Evolutionary conservation across 1,140 invertebrate species (phyloP).

Genomic region (Caerostris darwini): DNA sequence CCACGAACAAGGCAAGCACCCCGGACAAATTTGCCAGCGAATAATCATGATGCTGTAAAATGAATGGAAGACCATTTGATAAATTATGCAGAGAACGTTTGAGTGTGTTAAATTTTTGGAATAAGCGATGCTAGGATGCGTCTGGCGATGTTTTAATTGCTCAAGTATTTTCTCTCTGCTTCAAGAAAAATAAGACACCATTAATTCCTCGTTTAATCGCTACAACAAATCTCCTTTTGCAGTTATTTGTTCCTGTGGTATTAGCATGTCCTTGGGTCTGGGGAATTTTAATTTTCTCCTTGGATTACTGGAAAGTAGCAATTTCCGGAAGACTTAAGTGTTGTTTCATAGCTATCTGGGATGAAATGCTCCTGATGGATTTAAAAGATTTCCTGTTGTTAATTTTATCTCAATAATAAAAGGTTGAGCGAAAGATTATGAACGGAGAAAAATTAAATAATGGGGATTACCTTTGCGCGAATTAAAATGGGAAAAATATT

Average conservation of each 20-base stretch:
- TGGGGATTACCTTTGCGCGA: too few relatives aligned
- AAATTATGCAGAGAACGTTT: conserved; percentile 13
- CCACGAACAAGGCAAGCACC: neutral
- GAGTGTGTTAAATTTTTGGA: conserved; percentile 15
- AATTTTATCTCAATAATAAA: too few relatives aligned
- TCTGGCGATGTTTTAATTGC: neutral
- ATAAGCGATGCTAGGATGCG: neutral
- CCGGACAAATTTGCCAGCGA: neutral
- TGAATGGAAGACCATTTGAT: conserved; percentile 18
- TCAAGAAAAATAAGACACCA: neutral
- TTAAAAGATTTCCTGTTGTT: neutral
- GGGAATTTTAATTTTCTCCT: conserved; percentile 7
- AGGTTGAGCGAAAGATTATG: too few relatives aligned
- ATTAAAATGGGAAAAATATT: too few relatives aligned
- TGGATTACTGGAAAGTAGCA: neutral
- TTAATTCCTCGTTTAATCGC: conserved; percentile 22
- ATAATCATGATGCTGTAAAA: conserved; percentile 10
- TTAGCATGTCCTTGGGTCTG: neutral
- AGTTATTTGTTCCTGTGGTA: neutral
- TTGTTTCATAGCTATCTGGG: neutral
- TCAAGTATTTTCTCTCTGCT: neutral
- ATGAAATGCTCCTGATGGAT: neutral
- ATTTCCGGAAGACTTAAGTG: neutral
- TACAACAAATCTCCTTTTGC: neutral
- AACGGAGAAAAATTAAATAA: too few relatives aligned